Percentiles rank a stretch among this genome's conserved stretches.
phyloP scores from a whole-genome alignment of 2,113 vertebrate genomes.

The Solea senegalensis region DNA sequence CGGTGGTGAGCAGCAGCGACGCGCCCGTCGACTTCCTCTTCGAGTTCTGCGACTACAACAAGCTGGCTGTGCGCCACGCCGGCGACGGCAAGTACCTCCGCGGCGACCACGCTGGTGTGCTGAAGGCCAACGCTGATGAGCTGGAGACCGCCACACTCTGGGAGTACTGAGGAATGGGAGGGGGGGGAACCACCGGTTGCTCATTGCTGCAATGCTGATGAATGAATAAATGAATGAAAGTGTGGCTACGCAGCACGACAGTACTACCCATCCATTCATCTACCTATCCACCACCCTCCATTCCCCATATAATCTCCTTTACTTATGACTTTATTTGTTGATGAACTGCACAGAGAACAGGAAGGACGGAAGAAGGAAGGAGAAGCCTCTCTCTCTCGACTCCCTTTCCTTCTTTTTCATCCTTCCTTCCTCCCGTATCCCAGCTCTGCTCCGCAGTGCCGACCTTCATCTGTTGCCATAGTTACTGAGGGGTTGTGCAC shows the following conservation, averaged over 20 bases:
- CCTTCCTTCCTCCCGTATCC: conserved; percentile 4
- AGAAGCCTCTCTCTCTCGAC: conserved; percentile 10
- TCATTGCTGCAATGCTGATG: conserved; percentile 50
- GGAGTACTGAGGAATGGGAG: conserved; percentile 88
- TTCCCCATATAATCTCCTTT: conserved; percentile 33
- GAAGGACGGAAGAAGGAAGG: conserved; percentile 41
- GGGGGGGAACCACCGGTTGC: not conserved
- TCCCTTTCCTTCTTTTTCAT: not conserved
- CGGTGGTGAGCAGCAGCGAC: conserved; percentile 96
- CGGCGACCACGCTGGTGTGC: conserved; percentile 95
- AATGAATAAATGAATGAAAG: conserved; percentile 12
- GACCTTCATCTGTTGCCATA: conserved; percentile 74
- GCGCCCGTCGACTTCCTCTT: conserved; percentile 93
- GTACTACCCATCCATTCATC: conserved; percentile 25
- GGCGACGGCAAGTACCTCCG: conserved; percentile 91
- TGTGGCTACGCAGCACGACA: conserved; percentile 7
- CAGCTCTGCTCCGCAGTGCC: conserved; percentile 59
- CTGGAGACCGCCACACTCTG: conserved; percentile 93
- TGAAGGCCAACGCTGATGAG: conserved; percentile 92
- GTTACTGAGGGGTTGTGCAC: conserved; percentile 73
- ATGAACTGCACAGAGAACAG: conserved; percentile 68
- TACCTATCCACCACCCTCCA: conserved; percentile 13
- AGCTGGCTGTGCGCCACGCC: conserved; percentile 91
- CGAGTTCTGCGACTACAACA: conserved; percentile 98
- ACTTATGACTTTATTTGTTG: conserved; percentile 57